Evolutionary conservation across 2,888 invertebrate genomes (phyloP).

Genomic region (Stenchaetothrips biformis): DNA sequence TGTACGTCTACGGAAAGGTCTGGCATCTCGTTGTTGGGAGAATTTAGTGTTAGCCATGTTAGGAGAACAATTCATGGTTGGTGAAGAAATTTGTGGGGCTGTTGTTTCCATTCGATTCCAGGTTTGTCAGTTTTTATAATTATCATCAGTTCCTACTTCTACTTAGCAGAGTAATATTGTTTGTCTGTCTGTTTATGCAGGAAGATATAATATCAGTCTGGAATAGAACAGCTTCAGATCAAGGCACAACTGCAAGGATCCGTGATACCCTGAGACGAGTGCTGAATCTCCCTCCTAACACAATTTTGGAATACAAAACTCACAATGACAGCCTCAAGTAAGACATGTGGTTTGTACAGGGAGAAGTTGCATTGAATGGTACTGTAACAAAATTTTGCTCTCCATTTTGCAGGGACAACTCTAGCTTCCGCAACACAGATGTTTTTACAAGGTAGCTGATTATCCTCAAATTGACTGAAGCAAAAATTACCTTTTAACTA

Average conservation of each 20-base stretch:
- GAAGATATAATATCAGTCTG: conserved; percentile 95
- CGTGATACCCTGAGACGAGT: conserved; percentile 92
- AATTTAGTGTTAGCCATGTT: conserved; percentile 97
- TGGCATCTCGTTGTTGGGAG: conserved; percentile 96
- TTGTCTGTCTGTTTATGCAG: conserved; percentile 47
- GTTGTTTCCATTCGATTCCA: conserved; percentile 93
- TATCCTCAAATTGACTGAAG: not conserved
- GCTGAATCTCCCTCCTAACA: conserved; percentile 87
- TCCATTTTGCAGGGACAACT: conserved; percentile 35
- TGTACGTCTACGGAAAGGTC: conserved; percentile 86
- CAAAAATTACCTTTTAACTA: not conserved
- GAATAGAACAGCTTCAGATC: conserved; percentile 92
- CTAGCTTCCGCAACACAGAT: conserved; percentile 36
- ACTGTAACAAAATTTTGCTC: conserved; percentile 34
- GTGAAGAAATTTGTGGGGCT: conserved; percentile 96
- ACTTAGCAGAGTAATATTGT: not conserved
- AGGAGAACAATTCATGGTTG: conserved; percentile 98
- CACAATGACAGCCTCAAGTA: conserved; percentile 77
- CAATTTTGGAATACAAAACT: conserved; percentile 91
- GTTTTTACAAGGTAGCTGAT: conserved; percentile 28
- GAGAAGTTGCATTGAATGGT: no score
- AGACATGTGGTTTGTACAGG: conserved; percentile 34
- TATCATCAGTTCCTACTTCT: not conserved
- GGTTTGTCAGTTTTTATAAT: conserved; percentile 47
- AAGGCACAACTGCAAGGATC: conserved; percentile 81